A percentile compares a stretch with the other conserved stretches of the same genome.
These are phyloP conservation scores for Penaeus indicus DNA, from an alignment of 1,140 invertebrate genomes.

Conservation along the genomic window DNA sequence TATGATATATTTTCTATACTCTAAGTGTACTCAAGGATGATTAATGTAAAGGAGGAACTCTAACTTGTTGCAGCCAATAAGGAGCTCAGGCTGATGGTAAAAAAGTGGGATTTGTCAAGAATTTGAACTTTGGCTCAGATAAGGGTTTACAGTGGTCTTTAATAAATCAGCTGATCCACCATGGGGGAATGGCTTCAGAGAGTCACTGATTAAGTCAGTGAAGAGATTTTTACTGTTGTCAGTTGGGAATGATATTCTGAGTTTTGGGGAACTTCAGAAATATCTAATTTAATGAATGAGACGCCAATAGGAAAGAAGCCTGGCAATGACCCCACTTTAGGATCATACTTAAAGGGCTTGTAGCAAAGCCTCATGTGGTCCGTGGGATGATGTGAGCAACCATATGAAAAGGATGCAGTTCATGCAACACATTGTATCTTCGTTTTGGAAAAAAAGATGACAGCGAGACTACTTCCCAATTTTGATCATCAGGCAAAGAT, in stretches of 20 bases:
- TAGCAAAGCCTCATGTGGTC: not conserved
- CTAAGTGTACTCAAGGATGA: no score
- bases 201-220: conserved; percentile 13
- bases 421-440: not conserved
- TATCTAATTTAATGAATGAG: conserved; percentile 29
- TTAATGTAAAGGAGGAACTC: not conserved
- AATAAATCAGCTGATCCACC: not conserved
- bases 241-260: conserved; percentile 12
- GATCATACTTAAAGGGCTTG: no score
- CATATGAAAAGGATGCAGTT: not conserved
- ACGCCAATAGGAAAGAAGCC: conserved; percentile 26
- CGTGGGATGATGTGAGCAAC: not conserved
- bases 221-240: conserved; percentile 5
- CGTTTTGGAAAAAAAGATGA: conserved; percentile 31
- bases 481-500: conserved; percentile 15
- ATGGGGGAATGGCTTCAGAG: conserved; percentile 27
- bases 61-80: conserved; percentile 2
- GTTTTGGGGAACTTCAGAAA: conserved; percentile 35
- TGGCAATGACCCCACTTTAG: conserved; percentile 11
- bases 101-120: not conserved
- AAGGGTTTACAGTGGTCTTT: not conserved
- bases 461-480: conserved; percentile 31
- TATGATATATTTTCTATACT: no score
- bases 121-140: not conserved
- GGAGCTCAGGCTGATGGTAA: not conserved